Base-by-base conservation (phyloP, 2,888 invertebrate genomes). In the Trisateles emortualis region DNA sequence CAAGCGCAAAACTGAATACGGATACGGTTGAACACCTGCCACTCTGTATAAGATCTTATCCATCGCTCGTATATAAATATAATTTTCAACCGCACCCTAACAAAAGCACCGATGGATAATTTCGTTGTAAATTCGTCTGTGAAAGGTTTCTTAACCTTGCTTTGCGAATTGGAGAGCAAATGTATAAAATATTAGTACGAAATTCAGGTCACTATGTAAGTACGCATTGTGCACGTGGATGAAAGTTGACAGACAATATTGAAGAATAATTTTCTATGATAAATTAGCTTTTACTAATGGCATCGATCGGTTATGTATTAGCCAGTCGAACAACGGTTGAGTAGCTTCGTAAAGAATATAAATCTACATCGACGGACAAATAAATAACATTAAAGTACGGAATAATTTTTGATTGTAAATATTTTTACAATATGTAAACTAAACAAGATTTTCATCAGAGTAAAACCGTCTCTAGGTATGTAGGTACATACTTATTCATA, bases 81-180 rank as follows among this genome's bases (percentile, higher is more conserved):
- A 47, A 43, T 48, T 66, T 59, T 57, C 59, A 63, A 64, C 48
- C 30, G 35, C 50, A 67, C 54, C 68, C 57, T 53, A 77, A 74
- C 75, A 60, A 63, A 64, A 65, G 60, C 59, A 64, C 68, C 73
- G 61, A 64, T 47, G 62, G 53, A 74, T 40, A 57, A 53, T 57
- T 50, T 60, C 52, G 68, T 55, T 59, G 66, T 66, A 65, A 58
- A 68, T 74, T 62, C 50, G 51, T 53, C 65, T 73, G 81, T 83
- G 83, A 86, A 84, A 85, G 83, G 83, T 73, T 59, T 62, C 56
- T 51, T 76, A 81, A 79, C 83, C 81, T 85, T 81, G 80, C 67
- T 55, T 51, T 64, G 68, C 81, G 78, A 81, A 77, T 70, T 52
- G 64, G 68, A 82, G 78, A 81, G 77, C 71, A 80, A 82, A 75